Evolutionary conservation across 2,113 vertebrate species (phyloP).

Genomic region (Planiliza haematocheilus): DNA sequence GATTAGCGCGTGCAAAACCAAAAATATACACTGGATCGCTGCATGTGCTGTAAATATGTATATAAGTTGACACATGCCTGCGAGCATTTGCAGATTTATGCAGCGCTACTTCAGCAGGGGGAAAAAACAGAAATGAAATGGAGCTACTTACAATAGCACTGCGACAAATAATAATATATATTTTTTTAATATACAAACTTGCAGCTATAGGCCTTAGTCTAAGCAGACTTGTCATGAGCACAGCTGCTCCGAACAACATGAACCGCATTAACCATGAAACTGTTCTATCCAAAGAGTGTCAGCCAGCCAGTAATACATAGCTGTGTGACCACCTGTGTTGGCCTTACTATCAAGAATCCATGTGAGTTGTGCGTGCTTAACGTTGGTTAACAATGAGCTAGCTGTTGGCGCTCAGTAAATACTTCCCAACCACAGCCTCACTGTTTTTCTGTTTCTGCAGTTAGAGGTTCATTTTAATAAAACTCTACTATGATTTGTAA

Average conservation of each 20-base stretch:
- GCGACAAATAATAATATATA: constrained; percentile 1
- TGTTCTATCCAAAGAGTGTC: no score
- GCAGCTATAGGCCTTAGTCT: background rate
- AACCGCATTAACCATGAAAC: no score
- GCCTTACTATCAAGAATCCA: background rate
- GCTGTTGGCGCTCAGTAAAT: background rate
- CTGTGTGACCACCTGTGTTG: no score
- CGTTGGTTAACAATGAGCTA: no score
- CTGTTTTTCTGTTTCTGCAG: background rate
- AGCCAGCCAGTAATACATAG: no score
- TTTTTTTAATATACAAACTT: background rate
- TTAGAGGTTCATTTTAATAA: background rate
- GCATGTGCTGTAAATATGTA: no score
- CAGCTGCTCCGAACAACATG: background rate
- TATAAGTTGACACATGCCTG: no score
- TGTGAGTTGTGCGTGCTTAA: background rate
- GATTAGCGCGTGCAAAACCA: no score
- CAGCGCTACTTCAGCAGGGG: background rate
- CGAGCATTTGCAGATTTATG: no score
- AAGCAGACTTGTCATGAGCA: background rate
- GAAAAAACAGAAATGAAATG: background rate
- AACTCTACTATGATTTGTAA: background rate
- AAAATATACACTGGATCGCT: no score
- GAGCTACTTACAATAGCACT: no score
- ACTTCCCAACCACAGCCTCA: background rate